Evolutionary conservation across 2,888 invertebrate species (phyloP).

Genomic region (Teleiodes luculella): DNA sequence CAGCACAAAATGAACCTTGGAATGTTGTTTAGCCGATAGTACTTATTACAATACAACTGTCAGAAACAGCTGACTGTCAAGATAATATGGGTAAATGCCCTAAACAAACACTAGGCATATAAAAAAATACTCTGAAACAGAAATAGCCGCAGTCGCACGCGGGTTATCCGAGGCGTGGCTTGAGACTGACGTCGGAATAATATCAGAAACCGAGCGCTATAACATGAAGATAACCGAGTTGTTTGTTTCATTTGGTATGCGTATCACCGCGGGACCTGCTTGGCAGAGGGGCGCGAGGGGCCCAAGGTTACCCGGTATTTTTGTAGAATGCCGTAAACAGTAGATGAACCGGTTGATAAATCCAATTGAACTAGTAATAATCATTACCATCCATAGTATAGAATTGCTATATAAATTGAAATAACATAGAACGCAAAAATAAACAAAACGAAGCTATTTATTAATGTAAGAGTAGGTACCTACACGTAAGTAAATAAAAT

Average conservation of each 20-base stretch:
- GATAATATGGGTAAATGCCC: too few species aligned
- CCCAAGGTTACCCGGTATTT: constrained; percentile 40
- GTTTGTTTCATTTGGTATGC: constrained; percentile 32
- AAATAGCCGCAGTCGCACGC: background rate
- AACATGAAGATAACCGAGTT: constrained; percentile 42
- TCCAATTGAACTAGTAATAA: too few species aligned
- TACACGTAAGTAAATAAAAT: too few species aligned
- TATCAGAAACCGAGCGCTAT: constrained; percentile 34
- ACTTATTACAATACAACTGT: constrained; percentile 16
- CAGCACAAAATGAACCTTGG: constrained; percentile 35
- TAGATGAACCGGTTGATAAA: background rate
- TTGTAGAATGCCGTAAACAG: too few species aligned
- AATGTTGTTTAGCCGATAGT: constrained; percentile 10
- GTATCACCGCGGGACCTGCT: background rate
- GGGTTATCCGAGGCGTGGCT: background rate
- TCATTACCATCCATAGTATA: too few species aligned
- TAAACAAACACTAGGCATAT: too few species aligned
- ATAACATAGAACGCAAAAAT: too few species aligned
- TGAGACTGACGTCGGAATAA: constrained; percentile 13
- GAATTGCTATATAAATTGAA: too few species aligned
- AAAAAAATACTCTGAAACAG: too few species aligned
- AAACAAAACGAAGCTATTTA: too few species aligned
- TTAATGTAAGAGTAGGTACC: too few species aligned
- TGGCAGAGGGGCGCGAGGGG: constrained; percentile 16
- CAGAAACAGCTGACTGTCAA: constrained; percentile 22